Evolutionary conservation across 2,113 vertebrate genomes (phyloP), one percentile per base, ranked within the genome.

Genomic region (Callorhinus ursinus): DNA sequence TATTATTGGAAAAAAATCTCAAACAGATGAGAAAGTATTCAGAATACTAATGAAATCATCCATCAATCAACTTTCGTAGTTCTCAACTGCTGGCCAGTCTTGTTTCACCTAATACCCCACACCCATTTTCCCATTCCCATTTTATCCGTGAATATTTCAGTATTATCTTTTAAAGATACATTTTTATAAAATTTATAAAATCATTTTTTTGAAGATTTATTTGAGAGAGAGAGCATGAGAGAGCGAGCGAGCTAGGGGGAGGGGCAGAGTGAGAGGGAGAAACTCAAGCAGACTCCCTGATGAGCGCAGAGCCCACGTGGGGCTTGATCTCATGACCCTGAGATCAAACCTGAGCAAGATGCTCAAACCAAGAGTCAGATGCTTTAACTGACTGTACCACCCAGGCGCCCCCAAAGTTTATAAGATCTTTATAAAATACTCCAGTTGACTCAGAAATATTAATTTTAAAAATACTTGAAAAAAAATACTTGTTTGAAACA

Each of bases 401-500:
- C 33, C 16, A 69, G 33, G 67, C 16, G 19, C 33, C 7, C 67
- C 67, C 33, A 76, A 16, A 76, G 26, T 76, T 76, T 49, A 76
- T 28, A 76, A 28, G 42, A 49, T 76, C 72, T 49, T 31, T 84
- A 33, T 77, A 77, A 89, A 90, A 51, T 90, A 71, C 51, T 85
- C 36, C 5, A 53, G 11, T 63, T 71, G 42, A 90, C n/a, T 80
- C 53, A 63, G 59, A 69, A 96, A 61, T 80, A n/a, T 63, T 69
- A 90, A 42, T 91, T 94, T 63, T 42, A 61, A 46, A 46, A 46
- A 46, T 46, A 46, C 46, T 46, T 46, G 46, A 19, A 69, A 90
- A 90, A 69, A 90, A 90, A 24, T 91, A 88, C 24, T 87, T 90
- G 19, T 55, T 90, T 91, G 12, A 86, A 46, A 94, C 31, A 90